Percentiles rank a stretch among this genome's conserved stretches.
These are phyloP conservation scores for Lithobius niger DNA, from an alignment of 1,140 invertebrate species.

Conservation along the genomic window DNA sequence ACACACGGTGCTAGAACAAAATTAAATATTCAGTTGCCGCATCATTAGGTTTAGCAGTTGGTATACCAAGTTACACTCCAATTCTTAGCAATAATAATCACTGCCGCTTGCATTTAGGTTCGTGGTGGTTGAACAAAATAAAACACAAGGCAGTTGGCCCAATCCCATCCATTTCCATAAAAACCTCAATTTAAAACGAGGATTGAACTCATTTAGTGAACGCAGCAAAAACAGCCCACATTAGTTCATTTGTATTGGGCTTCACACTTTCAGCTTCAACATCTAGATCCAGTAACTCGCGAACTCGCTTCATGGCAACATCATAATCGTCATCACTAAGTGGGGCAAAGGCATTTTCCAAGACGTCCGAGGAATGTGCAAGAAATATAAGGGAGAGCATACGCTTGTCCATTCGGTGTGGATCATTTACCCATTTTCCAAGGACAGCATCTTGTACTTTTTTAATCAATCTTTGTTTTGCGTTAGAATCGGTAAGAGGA, in stretches of 20 bases:
- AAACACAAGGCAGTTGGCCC: too few relatives aligned
- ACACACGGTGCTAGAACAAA: too few relatives aligned
- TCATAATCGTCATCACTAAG: conserved; percentile 98
- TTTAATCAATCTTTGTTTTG: conserved; percentile 95
- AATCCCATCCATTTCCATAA: too few relatives aligned
- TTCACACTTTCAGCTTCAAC: conserved; percentile 86
- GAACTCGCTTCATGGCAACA: conserved; percentile 89
- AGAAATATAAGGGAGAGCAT: conserved; percentile 84
- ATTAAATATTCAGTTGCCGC: too few relatives aligned
- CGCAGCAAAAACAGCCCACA: conserved; percentile 97
- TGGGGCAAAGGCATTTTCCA: conserved; percentile 99
- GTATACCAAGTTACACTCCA: too few relatives aligned
- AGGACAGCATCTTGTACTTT: conserved; percentile 97
- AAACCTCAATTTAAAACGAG: too few relatives aligned
- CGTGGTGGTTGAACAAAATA: too few relatives aligned
- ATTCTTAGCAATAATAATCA: too few relatives aligned
- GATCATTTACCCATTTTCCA: conserved; percentile 92
- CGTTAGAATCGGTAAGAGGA: conserved; percentile 86
- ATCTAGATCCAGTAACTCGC: conserved; percentile 89
- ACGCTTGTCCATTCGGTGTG: conserved; percentile 91
- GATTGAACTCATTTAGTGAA: conserved; percentile 80
- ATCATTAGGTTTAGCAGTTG: too few relatives aligned
- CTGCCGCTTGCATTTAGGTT: too few relatives aligned
- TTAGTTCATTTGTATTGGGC: conserved; percentile 72
- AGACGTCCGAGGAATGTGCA: conserved; percentile 93